Base-by-base conservation (phyloP, 2,797 vertebrate genomes). In the Phalloptychus januarius region DNA sequence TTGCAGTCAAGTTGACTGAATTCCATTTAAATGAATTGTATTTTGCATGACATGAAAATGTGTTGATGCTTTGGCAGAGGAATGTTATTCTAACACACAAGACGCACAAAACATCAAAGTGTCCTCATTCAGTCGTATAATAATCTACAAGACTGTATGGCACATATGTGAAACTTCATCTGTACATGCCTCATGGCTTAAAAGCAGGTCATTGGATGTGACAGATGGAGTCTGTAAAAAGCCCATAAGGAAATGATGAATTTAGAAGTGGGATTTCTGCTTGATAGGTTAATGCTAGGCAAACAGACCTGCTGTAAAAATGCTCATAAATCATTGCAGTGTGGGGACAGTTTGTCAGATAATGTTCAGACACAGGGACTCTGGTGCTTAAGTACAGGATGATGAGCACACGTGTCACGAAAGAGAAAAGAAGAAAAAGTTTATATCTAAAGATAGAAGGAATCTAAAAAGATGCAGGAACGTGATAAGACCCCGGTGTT, bases 221-320 rank as follows among this genome's bases (percentile, higher is more conserved):
- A 67, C 18, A 38, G 18, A 38, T 38, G 33, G 20, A 4, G 18
- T 67, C 36, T 38, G 63, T 40, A 38, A 67, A 65, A 40, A 67
- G 18, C 36, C 63, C 63, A 25, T 40, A 23, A 38, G 86, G 90
- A 90, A 90, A 91, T 85, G 69, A 82, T 84, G 78, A 83, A 73
- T 72, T 33, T 74, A 58, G 79, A 81, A 54, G 80, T 82, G 81
- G 78, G 79, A 80, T 74, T 84, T 89, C 74, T 85, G 75, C 80
- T 79, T 88, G 89, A 91, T 85, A 87, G 85, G 81, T 86, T 79
- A 88, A 80, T 87, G 78, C 87, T 88, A 76, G 76, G 50, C 79
- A 84, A 92, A 89, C 88, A 87, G 78, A 85, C 83, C 85, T 90
- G 84, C 82, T 75, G 79, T 89, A 84, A 90, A 87, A 80, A 77